Conservation (phyloP, 2,113 vertebrate species). For the Typhlomys cinereus region DNA sequence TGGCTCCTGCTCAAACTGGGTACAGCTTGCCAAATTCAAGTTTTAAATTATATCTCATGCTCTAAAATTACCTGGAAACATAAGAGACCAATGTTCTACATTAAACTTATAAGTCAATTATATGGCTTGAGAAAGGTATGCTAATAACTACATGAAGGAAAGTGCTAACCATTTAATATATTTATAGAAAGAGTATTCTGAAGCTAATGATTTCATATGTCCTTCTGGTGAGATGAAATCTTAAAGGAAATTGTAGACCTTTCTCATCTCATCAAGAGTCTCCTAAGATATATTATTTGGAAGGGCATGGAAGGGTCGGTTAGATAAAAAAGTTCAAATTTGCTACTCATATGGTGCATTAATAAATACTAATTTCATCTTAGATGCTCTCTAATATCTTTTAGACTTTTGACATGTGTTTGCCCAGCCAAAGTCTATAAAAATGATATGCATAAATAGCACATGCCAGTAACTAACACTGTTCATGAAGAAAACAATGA, state of each 20-base stretch:
- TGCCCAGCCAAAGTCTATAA: not conserved
- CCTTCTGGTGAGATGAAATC: not conserved
- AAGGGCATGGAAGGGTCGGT: not conserved
- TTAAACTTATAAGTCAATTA: slow-evolving; percentile 8
- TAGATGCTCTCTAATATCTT: not conserved
- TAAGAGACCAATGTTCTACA: not conserved
- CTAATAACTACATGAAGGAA: not conserved
- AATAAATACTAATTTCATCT: not conserved
- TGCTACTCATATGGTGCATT: not conserved
- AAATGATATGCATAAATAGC: not conserved
- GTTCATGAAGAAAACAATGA: not conserved
- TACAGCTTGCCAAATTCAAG: slow-evolving; percentile 23
- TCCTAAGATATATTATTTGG: not conserved
- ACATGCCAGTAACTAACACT: not conserved
- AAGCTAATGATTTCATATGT: not conserved
- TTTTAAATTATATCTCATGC: slow-evolving; percentile 51
- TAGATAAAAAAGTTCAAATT: not conserved
- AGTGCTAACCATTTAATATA: not conserved
- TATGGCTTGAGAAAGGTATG: not conserved
- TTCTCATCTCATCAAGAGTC: not conserved
- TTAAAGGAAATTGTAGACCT: not conserved
- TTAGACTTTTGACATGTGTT: not conserved
- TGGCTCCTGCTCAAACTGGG: slow-evolving; percentile 55
- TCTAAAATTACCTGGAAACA: slow-evolving; percentile 7
- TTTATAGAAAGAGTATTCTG: not conserved